A percentile compares a stretch with the other conserved stretches of the same genome.
phyloP scores from a whole-genome alignment of 2,797 vertebrate species.

The Pelobates cultripes region DNA sequence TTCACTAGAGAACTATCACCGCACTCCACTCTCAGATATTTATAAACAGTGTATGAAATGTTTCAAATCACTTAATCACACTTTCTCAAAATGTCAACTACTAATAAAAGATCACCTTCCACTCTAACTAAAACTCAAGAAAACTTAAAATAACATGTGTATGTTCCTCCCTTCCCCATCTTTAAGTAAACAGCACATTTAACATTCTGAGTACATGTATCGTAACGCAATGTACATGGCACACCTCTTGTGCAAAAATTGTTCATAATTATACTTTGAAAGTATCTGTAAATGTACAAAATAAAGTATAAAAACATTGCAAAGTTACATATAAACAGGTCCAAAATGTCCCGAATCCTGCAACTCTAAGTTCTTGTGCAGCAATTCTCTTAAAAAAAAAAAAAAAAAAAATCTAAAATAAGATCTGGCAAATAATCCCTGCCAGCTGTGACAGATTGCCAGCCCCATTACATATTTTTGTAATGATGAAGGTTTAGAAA shows the following conservation, averaged over 20 bases:
- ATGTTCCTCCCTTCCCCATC: background rate
- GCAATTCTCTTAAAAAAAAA: constrained; percentile 53
- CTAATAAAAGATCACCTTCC: background rate
- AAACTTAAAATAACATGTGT: background rate
- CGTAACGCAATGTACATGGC: no score
- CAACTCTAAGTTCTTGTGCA: constrained; percentile 57
- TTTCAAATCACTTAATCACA: no score
- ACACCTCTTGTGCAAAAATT: no score
- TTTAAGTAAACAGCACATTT: background rate
- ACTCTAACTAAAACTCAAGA: background rate
- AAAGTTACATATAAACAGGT: constrained; percentile 50
- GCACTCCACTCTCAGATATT: no score
- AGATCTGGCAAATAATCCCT: constrained; percentile 66
- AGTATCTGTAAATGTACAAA: background rate
- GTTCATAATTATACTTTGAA: no score
- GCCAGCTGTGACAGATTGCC: constrained; percentile 72
- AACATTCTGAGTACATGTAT: background rate
- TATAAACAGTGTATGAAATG: no score
- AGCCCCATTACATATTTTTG: constrained; percentile 64
- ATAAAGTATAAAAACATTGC: background rate
- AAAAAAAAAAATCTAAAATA: constrained; percentile 68
- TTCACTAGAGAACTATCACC: no score
- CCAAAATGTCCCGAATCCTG: constrained; percentile 60
- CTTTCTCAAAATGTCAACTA: background rate
- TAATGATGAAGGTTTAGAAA: constrained; percentile 62